phyloP scores from a whole-genome alignment of 2,113 vertebrate species.

The Hypocryptadius cinnamomeus region DNA sequence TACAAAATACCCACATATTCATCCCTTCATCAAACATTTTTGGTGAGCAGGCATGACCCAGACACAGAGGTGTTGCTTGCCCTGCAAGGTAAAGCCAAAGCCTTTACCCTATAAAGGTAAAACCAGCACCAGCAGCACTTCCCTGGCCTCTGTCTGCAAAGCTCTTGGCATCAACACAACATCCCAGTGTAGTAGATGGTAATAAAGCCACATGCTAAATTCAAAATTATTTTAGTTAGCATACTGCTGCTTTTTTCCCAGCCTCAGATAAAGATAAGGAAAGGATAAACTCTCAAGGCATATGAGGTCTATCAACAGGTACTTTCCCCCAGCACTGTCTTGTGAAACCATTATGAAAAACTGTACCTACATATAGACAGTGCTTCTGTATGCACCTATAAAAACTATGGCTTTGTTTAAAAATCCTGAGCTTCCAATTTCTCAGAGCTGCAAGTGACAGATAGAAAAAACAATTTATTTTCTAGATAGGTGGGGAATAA shows the following conservation, averaged over 20 bases:
- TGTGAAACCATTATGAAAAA: neutral
- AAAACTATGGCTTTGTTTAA: neutral
- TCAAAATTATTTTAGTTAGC: neutral
- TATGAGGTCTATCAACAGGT: neutral
- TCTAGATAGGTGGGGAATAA: neutral
- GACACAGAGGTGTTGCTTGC: neutral
- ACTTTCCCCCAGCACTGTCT: neutral
- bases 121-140: neutral
- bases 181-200: fast-evolving
- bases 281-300: neutral
- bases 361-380: neutral
- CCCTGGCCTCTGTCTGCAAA: neutral
- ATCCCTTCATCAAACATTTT: neutral
- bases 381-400: neutral
- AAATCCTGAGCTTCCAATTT: neutral
- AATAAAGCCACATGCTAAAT: neutral
- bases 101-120: neutral
- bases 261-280: neutral
- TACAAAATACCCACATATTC: neutral
- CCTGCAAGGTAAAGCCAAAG: neutral
- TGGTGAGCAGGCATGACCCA: neutral
- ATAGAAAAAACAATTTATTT: neutral
- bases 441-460: neutral
- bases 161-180: neutral
- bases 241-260: neutral